These are phyloP conservation scores for Trichomycterus rosablanca DNA, from an alignment of 2,113 vertebrate species.

Conservation along the genomic window DNA sequence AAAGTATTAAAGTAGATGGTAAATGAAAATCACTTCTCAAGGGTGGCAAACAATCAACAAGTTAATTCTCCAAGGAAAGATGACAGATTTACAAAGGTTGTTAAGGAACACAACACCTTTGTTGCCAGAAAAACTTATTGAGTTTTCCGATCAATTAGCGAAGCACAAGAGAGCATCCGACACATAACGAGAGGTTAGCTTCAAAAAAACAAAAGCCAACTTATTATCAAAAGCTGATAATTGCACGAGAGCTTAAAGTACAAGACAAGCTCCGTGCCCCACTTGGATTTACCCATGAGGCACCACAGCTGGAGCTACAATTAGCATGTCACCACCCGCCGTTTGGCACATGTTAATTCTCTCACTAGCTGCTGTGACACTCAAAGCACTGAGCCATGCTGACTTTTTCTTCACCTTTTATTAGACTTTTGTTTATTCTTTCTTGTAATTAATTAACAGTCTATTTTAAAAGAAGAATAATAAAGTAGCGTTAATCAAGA, in stretches of 20 bases:
- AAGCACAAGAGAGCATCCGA: too few species aligned
- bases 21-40: too few species aligned
- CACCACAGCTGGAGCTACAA: slow-evolving; percentile 39
- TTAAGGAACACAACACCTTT: too few species aligned
- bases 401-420: neutral
- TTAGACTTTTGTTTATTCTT: neutral
- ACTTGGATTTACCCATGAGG: slow-evolving; percentile 27
- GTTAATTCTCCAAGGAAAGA: neutral
- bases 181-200: neutral
- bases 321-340: slow-evolving; percentile 32
- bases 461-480: neutral
- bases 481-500: neutral
- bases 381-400: neutral
- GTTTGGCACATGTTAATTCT: slow-evolving; percentile 30
- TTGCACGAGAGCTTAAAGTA: slow-evolving; percentile 3
- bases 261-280: neutral
- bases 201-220: neutral
- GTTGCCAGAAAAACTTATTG: too few species aligned
- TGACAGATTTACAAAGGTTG: neutral
- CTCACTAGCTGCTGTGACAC: slow-evolving; percentile 14
- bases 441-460: slow-evolving; percentile 18
- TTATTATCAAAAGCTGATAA: slow-evolving; percentile 23
- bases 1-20: too few species aligned
- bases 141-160: too few species aligned
- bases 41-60: too few species aligned